Evolutionary conservation across 2,113 vertebrate species (phyloP), one percentile per base, ranked within the genome.

Genomic region (Empidonax alnorum): DNA sequence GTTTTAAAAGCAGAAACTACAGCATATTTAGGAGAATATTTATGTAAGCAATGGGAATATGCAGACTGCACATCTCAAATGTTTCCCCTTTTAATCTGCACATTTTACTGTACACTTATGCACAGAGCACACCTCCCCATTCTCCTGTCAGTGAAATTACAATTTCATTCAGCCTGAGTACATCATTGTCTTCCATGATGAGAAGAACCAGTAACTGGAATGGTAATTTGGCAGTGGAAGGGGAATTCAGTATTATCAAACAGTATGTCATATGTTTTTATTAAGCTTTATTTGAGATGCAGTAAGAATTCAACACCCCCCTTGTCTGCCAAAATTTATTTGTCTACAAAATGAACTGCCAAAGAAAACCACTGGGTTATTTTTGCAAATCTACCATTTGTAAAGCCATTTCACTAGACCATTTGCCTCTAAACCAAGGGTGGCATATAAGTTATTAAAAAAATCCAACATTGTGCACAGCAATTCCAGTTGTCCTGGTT

Each of bases 191-290:
- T 82, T 91, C 35, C 27, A 25, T 56, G 25, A 49, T 84, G 73
- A 75, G 77, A 71, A 93, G 35, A 80, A 71, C 52, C 30, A 47
- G 46, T 78, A 93, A 58, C 42, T 81, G 30, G 37, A 73, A 52
- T 67, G 71, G 44, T 65, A 76, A 72, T 90, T 82, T 79, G 74
- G 27, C 56, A 75, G 25, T 79, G 28, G 31, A 85, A 75, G 24
- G 25, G n/a, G 12, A 91, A 68, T 49, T 87, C 28, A 31, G 31
- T 58, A 28, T 62, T 58, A 53, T 87, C 44, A 71, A 84, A 59
- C 28, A 59, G 31, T 39, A 41, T 3, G 2, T 42, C 5, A 17
- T 37, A n/a, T 0, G 0, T 30, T 82, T 91, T 82, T 78, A 55
- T 78, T 44, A 83, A 78, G 44, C 10, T 82, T 58, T 65, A 35